phyloP scores from a whole-genome alignment of 1,140 invertebrate species.

The Cephus cinctus region DNA sequence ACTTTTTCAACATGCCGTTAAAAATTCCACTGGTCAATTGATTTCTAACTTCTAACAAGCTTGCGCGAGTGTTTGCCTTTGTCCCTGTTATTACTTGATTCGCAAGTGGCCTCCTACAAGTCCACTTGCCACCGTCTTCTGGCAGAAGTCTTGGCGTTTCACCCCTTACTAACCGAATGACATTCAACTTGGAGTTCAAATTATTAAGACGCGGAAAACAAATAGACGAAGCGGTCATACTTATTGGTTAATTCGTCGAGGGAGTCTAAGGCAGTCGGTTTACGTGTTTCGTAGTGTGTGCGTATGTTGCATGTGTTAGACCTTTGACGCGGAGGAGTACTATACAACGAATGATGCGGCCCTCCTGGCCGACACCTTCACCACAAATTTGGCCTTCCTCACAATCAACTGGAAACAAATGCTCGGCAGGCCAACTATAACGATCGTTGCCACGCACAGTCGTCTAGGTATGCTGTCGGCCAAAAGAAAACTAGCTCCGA shows the following conservation, averaged over 20 bases:
- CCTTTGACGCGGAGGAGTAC: slow-evolving; percentile 90
- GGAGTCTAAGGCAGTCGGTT: slow-evolving; percentile 11
- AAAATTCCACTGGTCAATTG: too few relatives aligned
- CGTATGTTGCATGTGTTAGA: slow-evolving; percentile 65
- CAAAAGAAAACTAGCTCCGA: too few relatives aligned
- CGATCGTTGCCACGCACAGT: slow-evolving; percentile 76
- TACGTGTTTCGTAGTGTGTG: slow-evolving; percentile 43
- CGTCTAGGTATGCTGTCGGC: slow-evolving; percentile 67
- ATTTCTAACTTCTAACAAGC: slow-evolving; percentile 26
- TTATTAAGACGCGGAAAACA: too few relatives aligned
- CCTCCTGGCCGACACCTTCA: slow-evolving; percentile 84
- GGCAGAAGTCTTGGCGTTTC: too few relatives aligned
- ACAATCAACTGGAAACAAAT: slow-evolving; percentile 91
- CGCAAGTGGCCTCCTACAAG: too few relatives aligned
- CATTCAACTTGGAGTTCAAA: too few relatives aligned
- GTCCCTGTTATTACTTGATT: slow-evolving; percentile 11
- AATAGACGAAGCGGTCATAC: too few relatives aligned
- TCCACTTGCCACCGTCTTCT: too few relatives aligned
- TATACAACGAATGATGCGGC: slow-evolving; percentile 89
- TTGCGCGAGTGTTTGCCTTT: slow-evolving; percentile 29
- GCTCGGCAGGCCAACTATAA: slow-evolving; percentile 86
- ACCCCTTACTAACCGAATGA: slow-evolving; percentile 3
- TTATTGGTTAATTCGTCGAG: too few relatives aligned
- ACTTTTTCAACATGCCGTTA: too few relatives aligned
- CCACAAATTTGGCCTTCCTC: slow-evolving; percentile 85